phyloP scores from a whole-genome alignment of 2,888 invertebrate genomes.

The Epinotia bilunana region DNA sequence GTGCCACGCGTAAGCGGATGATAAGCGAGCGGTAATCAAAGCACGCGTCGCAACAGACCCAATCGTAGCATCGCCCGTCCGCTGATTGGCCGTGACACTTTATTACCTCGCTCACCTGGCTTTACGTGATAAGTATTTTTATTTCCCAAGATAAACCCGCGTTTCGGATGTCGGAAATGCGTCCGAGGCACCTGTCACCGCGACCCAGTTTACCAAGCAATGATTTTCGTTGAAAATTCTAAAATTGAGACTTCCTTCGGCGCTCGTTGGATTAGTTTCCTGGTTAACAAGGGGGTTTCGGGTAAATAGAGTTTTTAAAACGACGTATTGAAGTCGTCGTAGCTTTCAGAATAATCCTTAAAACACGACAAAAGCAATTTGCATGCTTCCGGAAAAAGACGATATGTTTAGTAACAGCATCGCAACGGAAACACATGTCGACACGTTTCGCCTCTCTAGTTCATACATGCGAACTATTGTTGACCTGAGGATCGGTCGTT shows the following conservation, averaged over 20 bases:
- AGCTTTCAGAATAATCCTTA: neutral
- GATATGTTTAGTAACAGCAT: slow-evolving; percentile 25
- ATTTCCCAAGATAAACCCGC: slow-evolving; percentile 67
- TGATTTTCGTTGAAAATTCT: slow-evolving; percentile 27
- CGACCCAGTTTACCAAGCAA: slow-evolving; percentile 38
- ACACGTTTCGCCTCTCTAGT: slow-evolving; percentile 35
- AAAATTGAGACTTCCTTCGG: slow-evolving; percentile 18
- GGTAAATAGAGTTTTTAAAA: too few relatives aligned
- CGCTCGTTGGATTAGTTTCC: neutral
- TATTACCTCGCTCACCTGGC: slow-evolving; percentile 58
- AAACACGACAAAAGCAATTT: neutral
- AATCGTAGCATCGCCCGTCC: slow-evolving; percentile 54
- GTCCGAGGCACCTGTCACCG: slow-evolving; percentile 62
- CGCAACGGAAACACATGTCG: slow-evolving; percentile 21
- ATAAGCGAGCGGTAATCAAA: neutral
- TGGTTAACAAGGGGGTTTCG: neutral
- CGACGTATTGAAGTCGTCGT: neutral
- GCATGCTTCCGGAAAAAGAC: slow-evolving; percentile 5
- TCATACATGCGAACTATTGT: slow-evolving; percentile 18
- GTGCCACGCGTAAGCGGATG: neutral
- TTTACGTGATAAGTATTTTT: slow-evolving; percentile 77
- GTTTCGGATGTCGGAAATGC: slow-evolving; percentile 64
- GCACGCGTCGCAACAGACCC: slow-evolving; percentile 54
- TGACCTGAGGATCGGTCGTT: slow-evolving; percentile 17
- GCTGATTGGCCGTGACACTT: slow-evolving; percentile 66